Percentiles rank a stretch among this genome's conserved stretches.
Conservation (phyloP, 92 coral and sea anemone genomes). For the Siderastrea siderea region DNA sequence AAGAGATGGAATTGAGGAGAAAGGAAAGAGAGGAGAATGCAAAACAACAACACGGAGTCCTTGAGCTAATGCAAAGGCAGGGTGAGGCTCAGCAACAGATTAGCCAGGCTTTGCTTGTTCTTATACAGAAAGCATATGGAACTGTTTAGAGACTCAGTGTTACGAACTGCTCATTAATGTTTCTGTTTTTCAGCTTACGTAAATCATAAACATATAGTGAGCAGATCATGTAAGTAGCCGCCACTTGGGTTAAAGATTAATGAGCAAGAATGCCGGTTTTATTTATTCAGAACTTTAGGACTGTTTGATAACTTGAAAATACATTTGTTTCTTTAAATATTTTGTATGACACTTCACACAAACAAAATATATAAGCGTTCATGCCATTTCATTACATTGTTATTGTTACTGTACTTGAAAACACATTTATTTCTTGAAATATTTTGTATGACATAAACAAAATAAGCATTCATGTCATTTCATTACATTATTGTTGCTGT, state of each 20-base stretch:
- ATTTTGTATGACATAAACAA: constrained; percentile 36
- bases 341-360: too few species aligned
- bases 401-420: too few species aligned
- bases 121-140: constrained; percentile 41
- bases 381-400: too few species aligned
- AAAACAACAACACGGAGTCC: constrained; percentile 48
- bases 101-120: constrained; percentile 44
- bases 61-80: constrained; percentile 49
- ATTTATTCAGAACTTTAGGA: constrained; percentile 50
- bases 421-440: too few species aligned
- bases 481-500: constrained; percentile 39
- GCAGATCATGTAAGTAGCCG: constrained; percentile 38
- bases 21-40: constrained; percentile 44
- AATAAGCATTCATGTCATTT: constrained; percentile 40
- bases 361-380: too few species aligned
- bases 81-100: constrained; percentile 58
- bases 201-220: constrained; percentile 15
- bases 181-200: too few species aligned
- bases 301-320: constrained; percentile 45
- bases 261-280: constrained; percentile 39
- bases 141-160: not conserved
- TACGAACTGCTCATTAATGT: too few species aligned
- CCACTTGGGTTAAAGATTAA: constrained; percentile 28
- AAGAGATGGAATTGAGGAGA: constrained; percentile 53
- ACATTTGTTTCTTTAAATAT: constrained; percentile 13